Percentiles rank a stretch among this genome's conserved stretches.
Evolutionary conservation across 1,140 invertebrate genomes (phyloP).

Genomic region (Plutomurus gul): DNA sequence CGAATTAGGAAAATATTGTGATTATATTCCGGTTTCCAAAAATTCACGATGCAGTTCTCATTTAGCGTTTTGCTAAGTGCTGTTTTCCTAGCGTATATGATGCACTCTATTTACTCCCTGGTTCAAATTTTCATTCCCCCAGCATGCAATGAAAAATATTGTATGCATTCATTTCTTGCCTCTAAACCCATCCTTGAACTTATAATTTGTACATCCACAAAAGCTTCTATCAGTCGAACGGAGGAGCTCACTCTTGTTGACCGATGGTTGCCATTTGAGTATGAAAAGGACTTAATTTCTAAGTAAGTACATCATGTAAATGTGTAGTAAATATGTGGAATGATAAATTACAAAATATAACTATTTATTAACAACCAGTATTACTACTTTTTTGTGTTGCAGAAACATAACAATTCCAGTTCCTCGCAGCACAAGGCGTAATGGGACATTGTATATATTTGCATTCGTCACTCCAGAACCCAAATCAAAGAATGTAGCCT

Average conservation of each 20-base stretch:
- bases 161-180: conserved; percentile 57
- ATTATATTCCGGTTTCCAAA: neutral
- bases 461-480: conserved; percentile 62
- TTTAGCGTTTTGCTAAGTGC: conserved; percentile 62
- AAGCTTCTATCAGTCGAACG: conserved; percentile 12
- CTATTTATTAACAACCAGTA: neutral
- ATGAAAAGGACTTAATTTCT: conserved; percentile 43
- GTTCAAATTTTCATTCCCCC: conserved; percentile 72
- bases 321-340: neutral
- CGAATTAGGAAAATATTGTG: neutral
- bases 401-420: conserved; percentile 68
- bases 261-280: conserved; percentile 48
- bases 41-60: conserved; percentile 16
- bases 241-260: conserved; percentile 54
- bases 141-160: conserved; percentile 65
- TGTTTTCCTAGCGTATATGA: conserved; percentile 71
- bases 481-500: conserved; percentile 59
- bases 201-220: conserved; percentile 58
- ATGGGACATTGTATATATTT: conserved; percentile 76
- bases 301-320: neutral
- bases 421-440: conserved; percentile 71
- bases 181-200: conserved; percentile 63
- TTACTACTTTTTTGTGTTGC: conserved; percentile 43
- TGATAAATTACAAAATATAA: too few relatives aligned
- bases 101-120: conserved; percentile 73